Conservation (phyloP, 2,797 vertebrate species). For the Merluccius polli region DNA sequence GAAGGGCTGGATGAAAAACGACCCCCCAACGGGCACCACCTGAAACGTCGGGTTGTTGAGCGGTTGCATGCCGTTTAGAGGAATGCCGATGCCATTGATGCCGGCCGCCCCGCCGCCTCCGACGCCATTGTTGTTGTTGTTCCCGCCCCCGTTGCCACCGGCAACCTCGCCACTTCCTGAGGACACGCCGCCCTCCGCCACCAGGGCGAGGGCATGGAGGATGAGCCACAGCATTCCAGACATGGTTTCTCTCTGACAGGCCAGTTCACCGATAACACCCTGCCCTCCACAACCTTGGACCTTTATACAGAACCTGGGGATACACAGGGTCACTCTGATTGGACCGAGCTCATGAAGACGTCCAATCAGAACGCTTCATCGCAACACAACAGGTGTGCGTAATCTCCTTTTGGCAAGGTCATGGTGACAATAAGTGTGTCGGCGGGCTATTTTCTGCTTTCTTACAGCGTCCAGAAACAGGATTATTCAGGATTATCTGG, state of each 20-base stretch:
- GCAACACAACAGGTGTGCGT: slow-evolving; percentile 53
- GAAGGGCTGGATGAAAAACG: slow-evolving; percentile 57
- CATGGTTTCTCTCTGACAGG: slow-evolving; percentile 49
- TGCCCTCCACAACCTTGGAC: slow-evolving; percentile 17
- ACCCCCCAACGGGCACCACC: slow-evolving; percentile 57
- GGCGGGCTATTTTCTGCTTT: slow-evolving; percentile 54
- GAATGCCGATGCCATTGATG: slow-evolving; percentile 44
- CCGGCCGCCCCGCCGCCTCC: slow-evolving; percentile 36
- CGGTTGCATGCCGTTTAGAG: slow-evolving; percentile 49
- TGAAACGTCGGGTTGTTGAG: slow-evolving; percentile 45
- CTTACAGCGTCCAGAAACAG: slow-evolving; percentile 33
- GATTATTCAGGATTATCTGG: slow-evolving; percentile 58
- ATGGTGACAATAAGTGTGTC: slow-evolving; percentile 42
- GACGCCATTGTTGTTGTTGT: slow-evolving; percentile 32
- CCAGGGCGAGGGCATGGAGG: slow-evolving; percentile 45
- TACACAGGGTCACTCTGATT: slow-evolving; percentile 5
- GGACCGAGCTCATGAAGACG: slow-evolving; percentile 8
- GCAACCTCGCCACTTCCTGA: slow-evolving; percentile 63
- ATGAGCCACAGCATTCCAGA: slow-evolving; percentile 58
- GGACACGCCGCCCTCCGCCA: slow-evolving; percentile 55
- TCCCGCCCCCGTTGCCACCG: slow-evolving; percentile 41
- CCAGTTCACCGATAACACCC: neutral
- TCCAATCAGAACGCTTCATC: slow-evolving; percentile 61
- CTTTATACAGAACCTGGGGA: slow-evolving; percentile 51
- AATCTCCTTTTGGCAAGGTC: slow-evolving; percentile 19